A percentile compares a stretch with the other conserved stretches of the same genome.
Evolutionary conservation across 2,797 vertebrate genomes (phyloP).

Genomic region (Pristis pectinata): DNA sequence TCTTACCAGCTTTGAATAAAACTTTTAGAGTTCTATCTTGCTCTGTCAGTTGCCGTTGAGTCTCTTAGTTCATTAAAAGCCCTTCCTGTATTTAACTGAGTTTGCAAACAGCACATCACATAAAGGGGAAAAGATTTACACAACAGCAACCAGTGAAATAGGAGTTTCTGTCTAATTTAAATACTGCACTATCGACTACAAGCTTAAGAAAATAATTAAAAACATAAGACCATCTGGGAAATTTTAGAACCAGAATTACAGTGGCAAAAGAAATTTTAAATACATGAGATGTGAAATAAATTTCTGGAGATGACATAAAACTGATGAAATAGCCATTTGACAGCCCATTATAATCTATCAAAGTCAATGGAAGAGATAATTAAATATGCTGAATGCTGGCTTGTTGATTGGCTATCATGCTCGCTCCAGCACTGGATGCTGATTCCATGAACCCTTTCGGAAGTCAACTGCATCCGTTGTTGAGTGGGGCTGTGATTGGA

Average conservation of each 20-base stretch:
- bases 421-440: too few relatives aligned
- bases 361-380: not conserved
- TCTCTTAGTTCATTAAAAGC: not conserved
- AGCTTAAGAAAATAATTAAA: not conserved
- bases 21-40: not conserved
- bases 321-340: not conserved
- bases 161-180: not conserved
- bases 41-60: not conserved
- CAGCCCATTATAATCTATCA: not conserved
- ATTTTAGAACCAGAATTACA: not conserved
- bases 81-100: not conserved
- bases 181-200: not conserved
- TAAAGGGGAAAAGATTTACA: too few relatives aligned
- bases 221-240: not conserved
- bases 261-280: not conserved
- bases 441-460: too few relatives aligned
- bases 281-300: not conserved
- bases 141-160: not conserved
- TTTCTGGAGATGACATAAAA: not conserved
- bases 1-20: not conserved
- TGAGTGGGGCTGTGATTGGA: too few relatives aligned
- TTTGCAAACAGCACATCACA: not conserved
- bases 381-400: not conserved
- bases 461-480: too few relatives aligned
- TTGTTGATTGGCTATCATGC: not conserved